Percentiles rank a stretch among this genome's conserved stretches.
Conservation (phyloP, 2,797 vertebrate genomes). For the Varecia variegata region DNA sequence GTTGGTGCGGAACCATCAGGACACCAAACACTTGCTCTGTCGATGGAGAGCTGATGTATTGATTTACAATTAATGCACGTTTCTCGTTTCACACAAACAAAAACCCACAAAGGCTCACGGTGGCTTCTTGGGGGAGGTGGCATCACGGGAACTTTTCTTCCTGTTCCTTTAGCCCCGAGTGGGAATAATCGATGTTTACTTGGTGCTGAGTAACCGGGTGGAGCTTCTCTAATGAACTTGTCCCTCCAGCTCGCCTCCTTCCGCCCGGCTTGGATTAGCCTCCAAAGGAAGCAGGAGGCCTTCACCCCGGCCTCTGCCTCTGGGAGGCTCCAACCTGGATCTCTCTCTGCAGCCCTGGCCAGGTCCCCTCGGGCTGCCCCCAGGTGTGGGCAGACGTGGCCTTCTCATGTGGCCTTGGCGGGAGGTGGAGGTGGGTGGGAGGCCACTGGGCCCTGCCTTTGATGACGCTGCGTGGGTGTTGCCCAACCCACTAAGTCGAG, state of each 20-base stretch:
- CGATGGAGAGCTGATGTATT: fast-evolving
- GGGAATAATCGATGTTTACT: background rate
- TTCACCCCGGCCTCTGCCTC: background rate
- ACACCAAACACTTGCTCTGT: no score
- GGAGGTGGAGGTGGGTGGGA: background rate
- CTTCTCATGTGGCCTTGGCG: background rate
- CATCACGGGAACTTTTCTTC: background rate
- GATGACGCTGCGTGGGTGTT: background rate
- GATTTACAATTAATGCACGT: background rate
- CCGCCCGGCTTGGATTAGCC: background rate
- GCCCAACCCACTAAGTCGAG: background rate
- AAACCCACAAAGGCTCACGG: background rate
- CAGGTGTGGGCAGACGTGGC: background rate
- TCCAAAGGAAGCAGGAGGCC: background rate
- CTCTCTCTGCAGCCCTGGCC: background rate
- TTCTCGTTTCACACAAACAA: background rate
- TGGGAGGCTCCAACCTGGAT: background rate
- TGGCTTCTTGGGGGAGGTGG: background rate
- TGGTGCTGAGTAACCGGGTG: slow-evolving; percentile 10
- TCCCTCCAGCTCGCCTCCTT: background rate
- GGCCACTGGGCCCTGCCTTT: background rate
- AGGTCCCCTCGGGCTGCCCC: background rate
- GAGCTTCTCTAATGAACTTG: background rate
- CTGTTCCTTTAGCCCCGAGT: background rate
- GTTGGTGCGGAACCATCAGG: fast-evolving